Evolutionary conservation across 2,888 invertebrate genomes (phyloP).

Genomic region (Platycheirus rosarum): DNA sequence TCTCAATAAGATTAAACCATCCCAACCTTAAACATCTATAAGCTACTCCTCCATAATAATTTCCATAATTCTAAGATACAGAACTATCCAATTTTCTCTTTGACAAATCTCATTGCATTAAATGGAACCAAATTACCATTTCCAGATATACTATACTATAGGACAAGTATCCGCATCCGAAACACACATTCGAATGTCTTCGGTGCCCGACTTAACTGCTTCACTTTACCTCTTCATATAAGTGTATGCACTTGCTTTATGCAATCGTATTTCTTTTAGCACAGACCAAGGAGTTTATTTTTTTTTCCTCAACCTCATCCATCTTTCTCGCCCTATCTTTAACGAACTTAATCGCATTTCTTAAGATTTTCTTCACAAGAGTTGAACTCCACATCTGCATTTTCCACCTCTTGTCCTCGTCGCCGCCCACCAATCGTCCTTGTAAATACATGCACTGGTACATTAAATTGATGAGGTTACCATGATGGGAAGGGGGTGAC

Average conservation of each 20-base stretch:
- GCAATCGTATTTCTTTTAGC: constrained; percentile 42
- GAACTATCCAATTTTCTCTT: constrained; percentile 14
- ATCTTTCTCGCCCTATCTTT: neutral
- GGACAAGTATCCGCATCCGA: neutral
- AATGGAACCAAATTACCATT: constrained; percentile 18
- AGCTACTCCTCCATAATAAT: too few species aligned
- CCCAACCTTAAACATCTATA: too few species aligned
- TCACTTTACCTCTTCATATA: constrained; percentile 30
- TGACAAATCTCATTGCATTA: constrained; percentile 17
- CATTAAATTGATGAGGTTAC: constrained; percentile 52
- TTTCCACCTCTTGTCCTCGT: neutral
- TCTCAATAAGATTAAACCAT: neutral
- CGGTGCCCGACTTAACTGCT: constrained; percentile 16
- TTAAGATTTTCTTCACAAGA: constrained; percentile 47
- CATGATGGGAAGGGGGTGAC: neutral
- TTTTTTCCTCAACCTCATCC: neutral
- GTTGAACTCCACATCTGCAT: constrained; percentile 52
- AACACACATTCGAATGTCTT: neutral
- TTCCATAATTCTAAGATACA: neutral
- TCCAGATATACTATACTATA: neutral
- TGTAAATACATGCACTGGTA: constrained; percentile 4
- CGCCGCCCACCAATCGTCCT: neutral
- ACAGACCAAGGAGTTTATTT: too few species aligned
- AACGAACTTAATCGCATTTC: constrained; percentile 55
- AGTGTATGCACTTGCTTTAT: constrained; percentile 37